These are phyloP conservation scores for Drosophila pegasa DNA, from an alignment of 2,888 invertebrate species.

Conservation along the genomic window DNA sequence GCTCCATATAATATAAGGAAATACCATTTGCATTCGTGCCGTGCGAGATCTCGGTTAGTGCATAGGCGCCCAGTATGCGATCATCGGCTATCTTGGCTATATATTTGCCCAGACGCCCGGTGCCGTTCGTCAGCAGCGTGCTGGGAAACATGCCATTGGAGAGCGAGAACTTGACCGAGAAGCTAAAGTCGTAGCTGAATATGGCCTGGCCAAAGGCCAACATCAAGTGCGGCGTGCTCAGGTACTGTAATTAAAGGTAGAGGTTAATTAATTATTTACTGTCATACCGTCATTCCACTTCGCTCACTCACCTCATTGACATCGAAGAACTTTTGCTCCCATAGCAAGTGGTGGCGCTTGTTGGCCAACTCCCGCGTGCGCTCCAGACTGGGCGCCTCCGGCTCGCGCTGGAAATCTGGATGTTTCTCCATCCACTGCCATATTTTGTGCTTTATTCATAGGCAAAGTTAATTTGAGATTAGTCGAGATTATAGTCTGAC, in stretches of 20 bases:
- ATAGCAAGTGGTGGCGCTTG: slow-evolving; percentile 88
- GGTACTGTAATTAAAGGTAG: too few relatives aligned
- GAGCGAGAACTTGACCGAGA: slow-evolving; percentile 88
- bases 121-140: slow-evolving; percentile 88
- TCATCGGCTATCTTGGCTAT: slow-evolving; percentile 83
- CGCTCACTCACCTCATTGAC: slow-evolving; percentile 70
- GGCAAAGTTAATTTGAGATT: slow-evolving; percentile 19
- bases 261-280: too few relatives aligned
- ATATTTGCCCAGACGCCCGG: slow-evolving; percentile 87
- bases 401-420: slow-evolving; percentile 86
- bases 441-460: slow-evolving; percentile 85
- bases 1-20: not conserved
- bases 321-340: slow-evolving; percentile 87
- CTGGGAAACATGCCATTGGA: slow-evolving; percentile 89
- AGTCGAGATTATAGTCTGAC: slow-evolving; percentile 33
- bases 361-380: slow-evolving; percentile 87
- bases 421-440: slow-evolving; percentile 87
- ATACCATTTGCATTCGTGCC: slow-evolving; percentile 91
- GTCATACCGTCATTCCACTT: too few relatives aligned
- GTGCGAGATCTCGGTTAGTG: slow-evolving; percentile 95
- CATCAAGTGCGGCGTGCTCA: slow-evolving; percentile 85
- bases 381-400: slow-evolving; percentile 86
- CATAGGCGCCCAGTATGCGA: slow-evolving; percentile 90
- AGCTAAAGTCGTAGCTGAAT: slow-evolving; percentile 87
- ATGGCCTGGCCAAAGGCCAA: slow-evolving; percentile 86